These are phyloP conservation scores for Leptinotarsa undecemlineata DNA, from an alignment of 1,140 invertebrate genomes.

Conservation along the genomic window DNA sequence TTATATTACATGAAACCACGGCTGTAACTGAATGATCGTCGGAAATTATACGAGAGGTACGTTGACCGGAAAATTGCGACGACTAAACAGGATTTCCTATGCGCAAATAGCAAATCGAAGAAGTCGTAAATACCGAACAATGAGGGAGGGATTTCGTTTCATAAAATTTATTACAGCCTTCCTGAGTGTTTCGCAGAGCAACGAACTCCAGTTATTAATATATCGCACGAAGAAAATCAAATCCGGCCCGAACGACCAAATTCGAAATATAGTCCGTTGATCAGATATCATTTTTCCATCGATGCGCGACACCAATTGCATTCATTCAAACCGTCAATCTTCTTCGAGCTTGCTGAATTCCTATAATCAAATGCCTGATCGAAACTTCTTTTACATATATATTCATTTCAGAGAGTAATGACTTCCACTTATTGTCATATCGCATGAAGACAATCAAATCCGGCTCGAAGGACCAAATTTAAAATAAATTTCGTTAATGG, in stretches of 20 bases:
- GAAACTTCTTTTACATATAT: neutral
- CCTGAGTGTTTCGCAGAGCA: neutral
- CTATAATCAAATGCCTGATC: too few relatives aligned
- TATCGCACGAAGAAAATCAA: neutral
- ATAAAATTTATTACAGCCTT: constrained; percentile 4
- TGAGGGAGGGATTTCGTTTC: neutral
- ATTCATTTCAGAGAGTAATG: neutral
- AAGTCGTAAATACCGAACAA: constrained; percentile 8
- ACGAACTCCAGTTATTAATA: neutral
- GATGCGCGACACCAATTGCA: too few relatives aligned
- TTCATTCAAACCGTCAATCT: too few relatives aligned
- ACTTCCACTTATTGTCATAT: neutral
- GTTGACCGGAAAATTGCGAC: constrained; percentile 5
- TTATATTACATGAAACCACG: constrained; percentile 1
- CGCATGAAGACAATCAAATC: too few relatives aligned
- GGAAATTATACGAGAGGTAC: constrained; percentile 2
- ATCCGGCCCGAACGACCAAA: neutral
- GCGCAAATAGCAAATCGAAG: neutral
- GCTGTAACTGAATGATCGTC: neutral
- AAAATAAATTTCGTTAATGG: too few relatives aligned
- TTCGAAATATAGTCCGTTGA: too few relatives aligned
- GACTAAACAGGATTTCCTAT: constrained; percentile 3
- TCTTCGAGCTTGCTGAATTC: too few relatives aligned
- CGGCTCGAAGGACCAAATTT: too few relatives aligned
- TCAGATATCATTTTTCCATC: too few relatives aligned